Percentiles rank a stretch among this genome's conserved stretches.
Evolutionary conservation across 1,140 invertebrate species (phyloP).

Genomic region (Sycophila sp.): DNA sequence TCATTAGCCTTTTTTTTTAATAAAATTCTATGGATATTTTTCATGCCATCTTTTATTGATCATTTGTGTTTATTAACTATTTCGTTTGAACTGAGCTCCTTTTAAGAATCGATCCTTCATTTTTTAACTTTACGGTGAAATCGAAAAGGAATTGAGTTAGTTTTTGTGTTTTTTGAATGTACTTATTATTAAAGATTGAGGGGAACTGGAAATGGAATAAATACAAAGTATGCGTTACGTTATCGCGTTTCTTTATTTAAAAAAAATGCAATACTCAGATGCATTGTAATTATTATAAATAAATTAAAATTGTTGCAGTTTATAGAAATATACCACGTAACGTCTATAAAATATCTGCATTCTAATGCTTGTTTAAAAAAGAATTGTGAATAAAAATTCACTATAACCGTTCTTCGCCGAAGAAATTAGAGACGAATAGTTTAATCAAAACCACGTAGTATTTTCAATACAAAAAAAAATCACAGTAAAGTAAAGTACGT

Average conservation of each 20-base stretch:
- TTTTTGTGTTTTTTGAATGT: too few species aligned
- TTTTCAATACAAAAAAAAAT: conserved; percentile 17
- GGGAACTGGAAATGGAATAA: too few species aligned
- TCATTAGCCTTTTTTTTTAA: too few species aligned
- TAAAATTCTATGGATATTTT: too few species aligned
- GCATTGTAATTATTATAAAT: conserved; percentile 25
- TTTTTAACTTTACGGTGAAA: too few species aligned
- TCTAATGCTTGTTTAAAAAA: conserved; percentile 1
- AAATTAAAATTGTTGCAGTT: conserved; percentile 32
- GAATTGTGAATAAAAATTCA: conserved; percentile 12
- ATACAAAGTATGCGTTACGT: conserved; percentile 1
- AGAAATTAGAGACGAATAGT: conserved; percentile 8
- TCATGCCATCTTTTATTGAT: too few species aligned
- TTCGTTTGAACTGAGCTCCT: too few species aligned
- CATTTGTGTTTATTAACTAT: too few species aligned
- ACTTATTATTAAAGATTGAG: too few species aligned
- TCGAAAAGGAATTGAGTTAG: too few species aligned
- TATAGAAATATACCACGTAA: conserved; percentile 33
- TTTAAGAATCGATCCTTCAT: too few species aligned
- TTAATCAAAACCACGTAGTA: background rate
- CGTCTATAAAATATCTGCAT: conserved; percentile 30
- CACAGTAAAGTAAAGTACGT: conserved; percentile 27
- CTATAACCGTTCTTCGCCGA: conserved; percentile 4
- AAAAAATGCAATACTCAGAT: conserved; percentile 30
- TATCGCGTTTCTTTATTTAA: conserved; percentile 32